phyloP scores from a whole-genome alignment of 2,797 vertebrate genomes.

The Siniperca obscura region DNA sequence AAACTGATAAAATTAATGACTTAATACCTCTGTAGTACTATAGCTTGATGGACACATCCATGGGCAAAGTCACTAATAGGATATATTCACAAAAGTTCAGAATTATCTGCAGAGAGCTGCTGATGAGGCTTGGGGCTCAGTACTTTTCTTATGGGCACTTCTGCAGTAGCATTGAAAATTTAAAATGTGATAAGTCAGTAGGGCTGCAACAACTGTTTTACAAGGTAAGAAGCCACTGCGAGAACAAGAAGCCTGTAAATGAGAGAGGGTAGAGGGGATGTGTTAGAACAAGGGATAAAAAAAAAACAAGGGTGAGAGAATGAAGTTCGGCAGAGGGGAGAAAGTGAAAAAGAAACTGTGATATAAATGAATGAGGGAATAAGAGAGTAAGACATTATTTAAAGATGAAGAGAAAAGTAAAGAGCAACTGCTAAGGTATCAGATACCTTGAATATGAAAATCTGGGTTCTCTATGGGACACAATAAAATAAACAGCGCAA shows the following conservation, averaged over 20 bases:
- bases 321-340: not conserved
- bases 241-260: conserved; percentile 27
- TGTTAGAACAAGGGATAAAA: not conserved
- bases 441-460: conserved; percentile 19
- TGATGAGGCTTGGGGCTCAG: not conserved
- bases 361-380: not conserved
- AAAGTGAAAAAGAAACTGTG: not conserved
- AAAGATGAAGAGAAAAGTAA: not conserved
- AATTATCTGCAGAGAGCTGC: not conserved
- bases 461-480: conserved; percentile 1
- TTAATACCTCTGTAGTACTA: not conserved
- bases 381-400: not conserved
- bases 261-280: conserved; percentile 3
- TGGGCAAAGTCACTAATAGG: not conserved
- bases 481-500: conserved; percentile 11
- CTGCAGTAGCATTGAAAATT: conserved; percentile 1
- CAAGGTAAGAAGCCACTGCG: conserved; percentile 40
- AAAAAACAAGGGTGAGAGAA: conserved; percentile 10
- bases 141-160: not conserved
- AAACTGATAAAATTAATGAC: conserved; percentile 6
- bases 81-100: not conserved
- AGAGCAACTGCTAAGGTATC: not conserved
- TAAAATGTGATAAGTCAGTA: not conserved
- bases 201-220: not conserved
- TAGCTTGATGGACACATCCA: not conserved